Evolutionary conservation across 2,888 invertebrate genomes (phyloP).

Genomic region (Strigamia maritima): DNA sequence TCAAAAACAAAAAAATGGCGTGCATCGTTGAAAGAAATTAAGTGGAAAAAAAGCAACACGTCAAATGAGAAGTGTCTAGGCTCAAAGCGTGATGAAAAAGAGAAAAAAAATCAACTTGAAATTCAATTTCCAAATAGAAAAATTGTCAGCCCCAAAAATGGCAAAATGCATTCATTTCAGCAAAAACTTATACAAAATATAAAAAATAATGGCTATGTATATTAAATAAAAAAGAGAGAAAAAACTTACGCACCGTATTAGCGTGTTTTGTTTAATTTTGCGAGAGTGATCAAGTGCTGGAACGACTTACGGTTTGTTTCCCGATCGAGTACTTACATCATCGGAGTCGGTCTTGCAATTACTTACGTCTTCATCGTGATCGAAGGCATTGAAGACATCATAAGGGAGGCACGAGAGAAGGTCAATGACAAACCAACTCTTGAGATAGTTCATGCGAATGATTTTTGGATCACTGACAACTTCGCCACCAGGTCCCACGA

Average conservation of each 20-base stretch:
- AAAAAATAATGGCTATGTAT: too few relatives aligned
- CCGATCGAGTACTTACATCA: constrained; percentile 40
- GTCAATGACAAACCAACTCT: constrained; percentile 99
- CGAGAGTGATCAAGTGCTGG: constrained; percentile 7
- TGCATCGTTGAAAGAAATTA: constrained; percentile 5
- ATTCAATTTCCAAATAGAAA: neutral
- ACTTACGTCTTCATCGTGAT: constrained; percentile 81
- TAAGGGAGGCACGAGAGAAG: constrained; percentile 98
- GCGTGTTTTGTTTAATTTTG: neutral
- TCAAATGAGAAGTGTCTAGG: constrained; percentile 24
- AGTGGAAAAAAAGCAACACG: constrained; percentile 21
- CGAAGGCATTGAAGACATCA: constrained; percentile 99
- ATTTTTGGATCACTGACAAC: constrained; percentile 99
- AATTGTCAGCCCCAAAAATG: neutral
- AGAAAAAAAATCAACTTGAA: neutral
- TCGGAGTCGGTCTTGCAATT: constrained; percentile 42
- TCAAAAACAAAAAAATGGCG: neutral
- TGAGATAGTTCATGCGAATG: constrained; percentile 96
- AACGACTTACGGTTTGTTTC: constrained; percentile 36
- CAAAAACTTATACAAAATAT: neutral
- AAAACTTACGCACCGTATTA: neutral
- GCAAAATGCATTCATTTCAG: neutral
- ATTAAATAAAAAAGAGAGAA: neutral
- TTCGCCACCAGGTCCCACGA: constrained; percentile 78
- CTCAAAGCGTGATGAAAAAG: neutral